These are phyloP conservation scores for Sturnus vulgaris DNA, from an alignment of 2,113 vertebrate species.

Conservation along the genomic window DNA sequence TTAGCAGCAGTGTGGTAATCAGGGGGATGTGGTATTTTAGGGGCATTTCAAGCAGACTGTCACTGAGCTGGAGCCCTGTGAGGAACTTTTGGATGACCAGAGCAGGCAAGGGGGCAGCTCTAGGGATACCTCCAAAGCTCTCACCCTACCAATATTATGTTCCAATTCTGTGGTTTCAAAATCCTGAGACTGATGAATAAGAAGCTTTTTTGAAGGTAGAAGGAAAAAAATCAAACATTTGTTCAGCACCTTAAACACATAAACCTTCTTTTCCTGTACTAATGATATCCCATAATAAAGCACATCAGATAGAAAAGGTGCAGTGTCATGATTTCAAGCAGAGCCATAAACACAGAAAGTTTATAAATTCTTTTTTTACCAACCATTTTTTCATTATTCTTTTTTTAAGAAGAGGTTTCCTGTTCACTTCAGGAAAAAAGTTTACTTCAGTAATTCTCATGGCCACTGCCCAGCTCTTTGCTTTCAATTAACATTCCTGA, in stretches of 20 bases:
- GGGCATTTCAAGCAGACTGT: not conserved
- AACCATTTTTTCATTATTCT: not conserved
- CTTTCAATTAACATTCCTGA: slow-evolving; percentile 30
- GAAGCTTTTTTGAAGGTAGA: not conserved
- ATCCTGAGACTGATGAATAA: not conserved
- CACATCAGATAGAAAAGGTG: not conserved
- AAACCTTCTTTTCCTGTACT: not conserved
- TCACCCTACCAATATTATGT: not conserved
- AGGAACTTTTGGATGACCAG: not conserved
- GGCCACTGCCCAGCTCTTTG: not conserved
- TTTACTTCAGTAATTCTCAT: not conserved
- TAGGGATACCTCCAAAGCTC: accelerated
- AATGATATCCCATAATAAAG: not conserved
- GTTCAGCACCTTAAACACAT: not conserved
- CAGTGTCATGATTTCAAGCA: not conserved
- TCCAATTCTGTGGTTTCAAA: not conserved
- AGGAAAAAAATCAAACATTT: not conserved
- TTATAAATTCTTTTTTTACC: not conserved
- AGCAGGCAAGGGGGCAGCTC: not conserved
- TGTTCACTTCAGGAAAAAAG: not conserved
- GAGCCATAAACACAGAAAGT: not conserved
- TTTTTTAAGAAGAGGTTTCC: not conserved
- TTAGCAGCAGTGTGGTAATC: not conserved
- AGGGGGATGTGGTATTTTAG: not conserved
- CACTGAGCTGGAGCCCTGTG: not conserved